Evolutionary conservation across 2,888 invertebrate species (phyloP), one percentile per base, ranked within the genome.

Genomic region (Drosophila pseudotalamancana): DNA sequence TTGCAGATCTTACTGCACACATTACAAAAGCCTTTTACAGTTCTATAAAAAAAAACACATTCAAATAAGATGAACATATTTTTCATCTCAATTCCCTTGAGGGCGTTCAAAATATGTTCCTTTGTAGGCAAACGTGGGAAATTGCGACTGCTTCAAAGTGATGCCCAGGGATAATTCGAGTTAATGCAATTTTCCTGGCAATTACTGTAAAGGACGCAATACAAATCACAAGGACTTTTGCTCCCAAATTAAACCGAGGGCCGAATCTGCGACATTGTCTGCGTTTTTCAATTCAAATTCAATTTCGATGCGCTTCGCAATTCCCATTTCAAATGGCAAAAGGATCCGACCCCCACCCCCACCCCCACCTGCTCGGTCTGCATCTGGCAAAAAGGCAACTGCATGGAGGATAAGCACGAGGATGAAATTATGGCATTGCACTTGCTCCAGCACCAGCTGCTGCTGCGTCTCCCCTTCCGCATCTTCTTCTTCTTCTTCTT

Each of bases 341-440:
- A 66, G 62, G 46, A 75, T 29, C 32, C 49, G 18, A 18, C 51
- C 45, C 18, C 14, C 35, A n/a, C n/a, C 9, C 19, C 29, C 12
- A n/a, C 16, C 18, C 37, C 25, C 16, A 16, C n/a, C 37, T 18
- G 1, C 46, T 14, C 11, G n/a, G 46, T 48, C 43, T 46, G 69
- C 68, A 69, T 79, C 68, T 27, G 8, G 29, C 71, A 73, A 77
- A 65, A 74, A 64, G 81, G 85, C 72, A 63, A 54, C 49, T 70
- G 63, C 60, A 49, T 45, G 19, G 59, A 39, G 61, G 16, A 79
- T 57, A 54, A 66, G 69, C 34, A 80, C 61, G 54, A 61, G 73
- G 42, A 72, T 56, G 84, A 79, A 86, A 86, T 79, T 81, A 81
- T 83, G 78, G 78, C 72, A 66, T 54, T 61, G 75, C 85, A 63